Base-by-base conservation (phyloP, 2,113 vertebrate species). In the Seriola aureovittata region DNA sequence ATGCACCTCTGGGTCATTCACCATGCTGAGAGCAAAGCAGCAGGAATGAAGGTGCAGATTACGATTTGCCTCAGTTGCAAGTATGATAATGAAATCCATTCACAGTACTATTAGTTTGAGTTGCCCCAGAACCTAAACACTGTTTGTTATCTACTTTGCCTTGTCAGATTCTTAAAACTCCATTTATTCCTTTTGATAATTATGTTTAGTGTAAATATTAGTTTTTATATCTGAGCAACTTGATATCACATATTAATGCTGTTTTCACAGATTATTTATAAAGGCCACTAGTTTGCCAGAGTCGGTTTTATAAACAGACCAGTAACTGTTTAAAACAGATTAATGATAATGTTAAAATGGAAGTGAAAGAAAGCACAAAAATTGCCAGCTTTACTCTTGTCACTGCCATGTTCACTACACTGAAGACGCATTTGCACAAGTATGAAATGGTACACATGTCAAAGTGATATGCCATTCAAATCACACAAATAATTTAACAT, bases 121-220 rank as follows among this genome's bases (percentile, higher is more conserved):
- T 71, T 11, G 19, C 62, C 7, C 3, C 25, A 25, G 25, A 25
- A 76, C 32, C 9, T 64, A 62, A 75, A 82, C 60, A 17, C 40
- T 69, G 36, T 34, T 75, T 48, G 25, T 58, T 5, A n/a, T 9
- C 12, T 25, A 13, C 11, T 29, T 58, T n/a, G 21, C 21, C 4
- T 13, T n/a, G 14, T 44, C 16, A 40, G 25, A 77, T 36, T 71
- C 21, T 34, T 42, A 63, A 19, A 2, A 34, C 25, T 48, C 67
- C 32, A n/a, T 68, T 29, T 75, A 16, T 60, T 75, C 12, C 12
- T 32, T 54, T 66, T 7, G 4, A 32, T 60, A 57, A 38, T 25
- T 23, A 29, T 44, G 7, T 60, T 82, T 34, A 69, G 64, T 29
- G 25, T 12, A 64, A 63, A 58, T 76, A 71, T 36, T 77, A 25